Conservation (phyloP, 2,888 invertebrate genomes). For the Heteromyza rotundicornis region DNA sequence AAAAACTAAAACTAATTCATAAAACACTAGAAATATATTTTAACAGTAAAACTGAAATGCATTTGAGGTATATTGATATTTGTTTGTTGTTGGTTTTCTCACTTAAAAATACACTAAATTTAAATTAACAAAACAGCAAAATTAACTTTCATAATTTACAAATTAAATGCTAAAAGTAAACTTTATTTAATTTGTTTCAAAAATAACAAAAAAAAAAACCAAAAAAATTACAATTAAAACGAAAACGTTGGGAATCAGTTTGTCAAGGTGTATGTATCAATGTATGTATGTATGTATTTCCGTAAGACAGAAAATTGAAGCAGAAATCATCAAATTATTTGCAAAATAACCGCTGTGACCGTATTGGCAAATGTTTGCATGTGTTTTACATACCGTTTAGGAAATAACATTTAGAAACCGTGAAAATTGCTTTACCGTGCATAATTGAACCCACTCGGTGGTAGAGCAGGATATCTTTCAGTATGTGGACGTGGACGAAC, state of each 20-base stretch:
- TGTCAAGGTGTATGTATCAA: too few species aligned
- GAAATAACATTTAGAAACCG: conserved; percentile 51
- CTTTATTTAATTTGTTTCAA: too few species aligned
- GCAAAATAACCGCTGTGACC: conserved; percentile 12
- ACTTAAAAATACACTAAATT: conserved; percentile 34
- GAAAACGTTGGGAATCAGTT: conserved; percentile 14
- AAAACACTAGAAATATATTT: conserved; percentile 14
- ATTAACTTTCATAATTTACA: background rate
- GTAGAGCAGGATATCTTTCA: too few species aligned
- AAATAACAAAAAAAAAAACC: too few species aligned
- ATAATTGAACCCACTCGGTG: too few species aligned
- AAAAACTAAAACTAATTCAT: background rate
- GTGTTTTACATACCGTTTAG: conserved; percentile 27
- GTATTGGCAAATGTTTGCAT: conserved; percentile 17
- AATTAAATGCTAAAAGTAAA: conserved; percentile 39
- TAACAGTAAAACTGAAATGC: conserved; percentile 62
- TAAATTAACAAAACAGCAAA: conserved; percentile 29
- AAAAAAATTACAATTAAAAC: background rate
- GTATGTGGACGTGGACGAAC: too few species aligned
- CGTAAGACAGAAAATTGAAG: too few species aligned
- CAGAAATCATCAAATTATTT: too few species aligned
- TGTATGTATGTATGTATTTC: too few species aligned
- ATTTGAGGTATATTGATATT: conserved; percentile 63
- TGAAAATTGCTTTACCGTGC: too few species aligned
- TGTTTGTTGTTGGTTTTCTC: conserved; percentile 52